A percentile compares a stretch with the other conserved stretches of the same genome.
phyloP scores from a whole-genome alignment of 2,113 vertebrate genomes.

The Pachycephala philippinensis region DNA sequence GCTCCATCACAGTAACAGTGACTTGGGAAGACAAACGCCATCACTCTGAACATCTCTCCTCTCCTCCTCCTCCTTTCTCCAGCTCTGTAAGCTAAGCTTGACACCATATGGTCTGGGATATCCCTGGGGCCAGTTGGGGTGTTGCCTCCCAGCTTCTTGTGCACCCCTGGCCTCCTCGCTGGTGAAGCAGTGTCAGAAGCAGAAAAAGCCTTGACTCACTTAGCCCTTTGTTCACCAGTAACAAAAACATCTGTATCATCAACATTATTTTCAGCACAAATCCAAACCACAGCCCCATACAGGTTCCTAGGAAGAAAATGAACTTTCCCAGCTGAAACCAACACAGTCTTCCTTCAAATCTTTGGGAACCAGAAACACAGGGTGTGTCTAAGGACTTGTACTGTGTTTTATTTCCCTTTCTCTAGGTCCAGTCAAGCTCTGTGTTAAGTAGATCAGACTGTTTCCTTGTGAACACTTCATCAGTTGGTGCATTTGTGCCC shows the following conservation, averaged over 20 bases:
- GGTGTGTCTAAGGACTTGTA: neutral
- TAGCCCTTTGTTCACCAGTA: no score
- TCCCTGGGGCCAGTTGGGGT: neutral
- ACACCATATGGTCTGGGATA: neutral
- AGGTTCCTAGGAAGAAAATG: neutral
- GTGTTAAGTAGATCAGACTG: neutral
- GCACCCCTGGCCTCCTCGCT: neutral
- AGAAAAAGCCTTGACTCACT: neutral
- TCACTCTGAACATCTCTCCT: neutral
- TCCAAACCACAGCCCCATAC: neutral
- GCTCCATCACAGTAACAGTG: neutral
- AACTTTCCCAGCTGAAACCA: neutral
- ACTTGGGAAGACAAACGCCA: neutral
- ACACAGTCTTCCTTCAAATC: neutral
- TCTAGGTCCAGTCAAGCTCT: neutral
- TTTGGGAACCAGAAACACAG: neutral
- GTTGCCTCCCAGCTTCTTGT: neutral
- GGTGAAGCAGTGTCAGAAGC: neutral
- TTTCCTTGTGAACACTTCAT: neutral
- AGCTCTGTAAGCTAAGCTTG: neutral
- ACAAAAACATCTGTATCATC: neutral
- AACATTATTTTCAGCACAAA: neutral
- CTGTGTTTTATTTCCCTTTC: neutral
- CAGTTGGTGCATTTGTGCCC: neutral
- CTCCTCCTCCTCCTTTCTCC: neutral